These are phyloP conservation scores for Semicossyphus pulcher DNA, from an alignment of 2,113 vertebrate genomes.

Conservation along the genomic window DNA sequence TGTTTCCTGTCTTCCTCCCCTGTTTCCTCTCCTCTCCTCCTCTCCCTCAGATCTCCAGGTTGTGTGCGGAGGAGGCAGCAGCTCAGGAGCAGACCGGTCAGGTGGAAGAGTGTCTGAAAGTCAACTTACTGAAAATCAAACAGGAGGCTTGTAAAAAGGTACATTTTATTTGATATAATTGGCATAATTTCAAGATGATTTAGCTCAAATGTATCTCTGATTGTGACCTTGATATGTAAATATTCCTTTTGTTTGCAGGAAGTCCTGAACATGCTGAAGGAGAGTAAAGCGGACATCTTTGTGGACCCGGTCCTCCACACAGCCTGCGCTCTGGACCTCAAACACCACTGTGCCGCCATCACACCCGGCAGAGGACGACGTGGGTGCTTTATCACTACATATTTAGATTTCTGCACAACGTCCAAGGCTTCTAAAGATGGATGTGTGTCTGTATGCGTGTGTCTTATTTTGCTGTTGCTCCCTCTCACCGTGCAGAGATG, in stretches of 20 bases:
- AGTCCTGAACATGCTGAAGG: slow-evolving; percentile 97
- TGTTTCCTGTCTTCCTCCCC: no score
- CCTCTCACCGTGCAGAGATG: slow-evolving; percentile 87
- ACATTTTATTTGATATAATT: no score
- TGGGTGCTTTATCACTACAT: slow-evolving; percentile 78
- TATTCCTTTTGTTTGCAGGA: slow-evolving; percentile 82
- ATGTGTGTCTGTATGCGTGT: background rate
- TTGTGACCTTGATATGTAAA: no score
- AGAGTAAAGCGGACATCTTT: slow-evolving; percentile 98
- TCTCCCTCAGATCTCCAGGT: slow-evolving; percentile 53
- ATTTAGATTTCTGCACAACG: background rate
- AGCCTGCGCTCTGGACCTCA: slow-evolving; percentile 96
- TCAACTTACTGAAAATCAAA: slow-evolving; percentile 96
- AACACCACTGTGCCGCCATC: slow-evolving; percentile 96
- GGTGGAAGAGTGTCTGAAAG: slow-evolving; percentile 97
- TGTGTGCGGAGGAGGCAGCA: slow-evolving; percentile 96
- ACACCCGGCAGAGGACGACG: slow-evolving; percentile 94
- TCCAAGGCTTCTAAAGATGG: background rate
- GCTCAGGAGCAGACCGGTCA: slow-evolving; percentile 98
- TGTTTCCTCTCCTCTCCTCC: background rate
- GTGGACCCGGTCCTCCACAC: slow-evolving; percentile 98
- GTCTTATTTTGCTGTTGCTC: background rate
- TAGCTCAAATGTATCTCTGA: no score
- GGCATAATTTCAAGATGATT: no score
- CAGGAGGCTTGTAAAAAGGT: slow-evolving; percentile 95